Percentiles rank a stretch among this genome's conserved stretches.
phyloP scores from a whole-genome alignment of 2,797 vertebrate genomes.

The Bufotes viridis region DNA sequence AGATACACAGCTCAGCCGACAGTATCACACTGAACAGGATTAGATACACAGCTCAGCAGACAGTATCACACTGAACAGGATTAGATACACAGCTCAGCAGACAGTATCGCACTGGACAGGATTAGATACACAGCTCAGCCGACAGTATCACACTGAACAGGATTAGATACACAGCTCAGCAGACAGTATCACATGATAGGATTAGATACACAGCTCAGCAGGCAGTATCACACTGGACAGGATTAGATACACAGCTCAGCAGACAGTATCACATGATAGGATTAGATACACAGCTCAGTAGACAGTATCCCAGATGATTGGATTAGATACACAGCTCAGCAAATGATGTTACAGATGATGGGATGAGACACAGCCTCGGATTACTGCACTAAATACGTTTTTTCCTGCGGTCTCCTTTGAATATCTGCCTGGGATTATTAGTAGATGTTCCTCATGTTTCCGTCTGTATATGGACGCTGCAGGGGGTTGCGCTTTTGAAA shows the following conservation, averaged over 20 bases:
- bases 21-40: background rate
- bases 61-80: background rate
- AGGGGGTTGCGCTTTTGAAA: too few relatives aligned
- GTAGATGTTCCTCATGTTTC: background rate
- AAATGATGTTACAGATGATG: too few relatives aligned
- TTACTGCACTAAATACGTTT: background rate
- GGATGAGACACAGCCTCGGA: too few relatives aligned
- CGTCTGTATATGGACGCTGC: background rate
- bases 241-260: background rate
- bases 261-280: background rate
- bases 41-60: background rate
- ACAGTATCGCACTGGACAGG: background rate
- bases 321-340: background rate
- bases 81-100: background rate
- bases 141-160: background rate
- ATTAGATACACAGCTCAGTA: background rate
- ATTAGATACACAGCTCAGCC: background rate
- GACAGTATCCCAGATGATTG: background rate
- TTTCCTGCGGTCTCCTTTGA: background rate
- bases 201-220: background rate
- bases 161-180: background rate
- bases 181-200: background rate
- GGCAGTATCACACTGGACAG: background rate
- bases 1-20: background rate
- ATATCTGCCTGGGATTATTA: background rate